Evolutionary conservation across 53 echinoderm and acorn worm genomes (phyloP), one percentile per base, ranked within the genome.

Genomic region (Arbacia lixula): DNA sequence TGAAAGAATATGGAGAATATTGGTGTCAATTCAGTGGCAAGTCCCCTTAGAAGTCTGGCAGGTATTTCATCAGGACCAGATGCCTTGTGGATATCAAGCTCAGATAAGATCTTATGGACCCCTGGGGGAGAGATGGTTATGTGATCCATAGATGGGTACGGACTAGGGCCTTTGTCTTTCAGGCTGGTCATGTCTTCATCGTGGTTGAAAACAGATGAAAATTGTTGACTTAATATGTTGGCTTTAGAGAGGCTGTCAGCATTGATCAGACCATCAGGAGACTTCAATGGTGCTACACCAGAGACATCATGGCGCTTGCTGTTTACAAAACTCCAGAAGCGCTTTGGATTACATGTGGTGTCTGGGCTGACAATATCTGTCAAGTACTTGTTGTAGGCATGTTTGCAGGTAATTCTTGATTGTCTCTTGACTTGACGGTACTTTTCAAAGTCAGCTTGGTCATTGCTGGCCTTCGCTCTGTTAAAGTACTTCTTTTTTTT

Each of bases 301-400:
- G 53, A 56, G 53, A 56, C 56, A 22, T 77, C 77, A 77, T 9
- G 21, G 6, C 54, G 4, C 54, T 76, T 76, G 31, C 76, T 76
- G 52, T 76, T 50, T 5, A 76, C 55, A 29, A 76, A 76, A 55
- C 76, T 76, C 54, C 76, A 76, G 55, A 56, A 76, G 21, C 54
- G 52, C 17, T 50, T 76, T 2, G 76, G 54, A 56, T 76, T 76
- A 19, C 37, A 37, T 4, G 71, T 5, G 4, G 4, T 37, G 6
- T 50, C 52, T 56, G 76, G 54, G 76, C 52, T 38, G 26, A 77
- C 24, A 14, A 60, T 76, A 27, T 86, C 9, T 31, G 55, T 55
- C 14, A 76, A 35, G 61, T 57, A 86, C 30, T 52, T 29, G 40
- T 54, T 77, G 86, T 86, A 86, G 19, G 73, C 54, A 2, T 54